Base-by-base conservation (phyloP, 2,797 vertebrate species). In the Gallinago stenura region DNA sequence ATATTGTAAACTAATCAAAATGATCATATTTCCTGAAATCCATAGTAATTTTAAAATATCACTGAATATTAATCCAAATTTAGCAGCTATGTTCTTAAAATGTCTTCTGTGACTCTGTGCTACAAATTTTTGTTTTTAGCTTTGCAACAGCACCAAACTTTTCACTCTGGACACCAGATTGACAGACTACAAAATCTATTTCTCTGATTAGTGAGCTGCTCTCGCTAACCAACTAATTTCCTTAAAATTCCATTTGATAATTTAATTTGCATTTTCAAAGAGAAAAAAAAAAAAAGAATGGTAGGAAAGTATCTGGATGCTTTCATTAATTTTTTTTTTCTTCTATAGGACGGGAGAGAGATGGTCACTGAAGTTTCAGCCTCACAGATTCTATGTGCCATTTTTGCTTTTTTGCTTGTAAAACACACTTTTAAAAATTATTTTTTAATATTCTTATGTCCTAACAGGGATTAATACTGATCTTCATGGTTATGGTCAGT, bases 1-100 rank as follows among this genome's bases (percentile, higher is more conserved):
- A 35, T 30, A 37, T 28, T 76, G 7, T 16, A 82, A 75, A 60
- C 18, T 35, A 84, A 66, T 37, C 0, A 61, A 88, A 86, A 77
- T 16, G 0, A 33, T 58, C 0, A n/a, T 22, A 2, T 37, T 24
- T 41, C 56, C 18, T 11, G 7, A 82, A 80, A 62, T 50, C 6
- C 9, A 10, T 22, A 66, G 4, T 41, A 15, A 33, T 56, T 87
- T 73, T 3, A 31, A 90, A 83, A 71, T 58, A 39, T 30, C 4
- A 21, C 3, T 20, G 35, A 83, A 46, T 85, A 19, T 50, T 41
- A 87, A 46, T 41, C 18, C 3, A 70, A 83, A 83, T 50, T 37
- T 53, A 33, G 3, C 18, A 57, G 8, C 12, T 57, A 8, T 12
- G 4, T 41, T 71, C 33, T 54, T 65, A 65, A 65, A 43, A 62